phyloP scores from a whole-genome alignment of 2,888 invertebrate genomes.

The Rotaria macrura region DNA sequence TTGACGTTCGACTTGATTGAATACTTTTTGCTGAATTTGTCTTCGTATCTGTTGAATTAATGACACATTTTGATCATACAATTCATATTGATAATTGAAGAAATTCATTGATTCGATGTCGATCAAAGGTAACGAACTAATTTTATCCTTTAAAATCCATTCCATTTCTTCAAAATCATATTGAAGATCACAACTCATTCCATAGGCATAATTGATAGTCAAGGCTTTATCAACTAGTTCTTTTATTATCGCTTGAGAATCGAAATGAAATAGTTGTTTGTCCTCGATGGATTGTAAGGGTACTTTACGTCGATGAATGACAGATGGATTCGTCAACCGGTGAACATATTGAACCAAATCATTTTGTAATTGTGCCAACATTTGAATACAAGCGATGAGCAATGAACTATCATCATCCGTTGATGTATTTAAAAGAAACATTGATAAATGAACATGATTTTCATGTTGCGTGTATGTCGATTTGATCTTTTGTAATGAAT shows the following conservation, averaged over 20 bases:
- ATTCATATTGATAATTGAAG: slow-evolving; percentile 18
- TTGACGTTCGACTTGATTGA: not conserved
- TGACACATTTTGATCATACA: not conserved
- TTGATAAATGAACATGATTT: not conserved
- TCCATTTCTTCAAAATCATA: slow-evolving; percentile 19
- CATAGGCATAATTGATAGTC: not conserved
- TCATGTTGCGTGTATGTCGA: not conserved
- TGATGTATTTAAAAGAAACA: not conserved
- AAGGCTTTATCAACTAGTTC: not conserved
- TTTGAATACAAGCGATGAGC: not conserved
- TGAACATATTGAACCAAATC: not conserved
- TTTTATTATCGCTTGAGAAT: not conserved
- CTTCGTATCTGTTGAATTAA: not conserved
- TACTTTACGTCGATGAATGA: not conserved
- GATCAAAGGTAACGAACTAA: not conserved
- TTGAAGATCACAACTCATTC: not conserved
- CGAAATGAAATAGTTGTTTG: not conserved
- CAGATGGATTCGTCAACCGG: not conserved
- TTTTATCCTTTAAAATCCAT: not conserved
- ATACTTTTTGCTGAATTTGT: not conserved
- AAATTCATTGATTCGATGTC: not conserved
- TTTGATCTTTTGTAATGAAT: too few species aligned
- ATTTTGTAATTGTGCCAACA: not conserved
- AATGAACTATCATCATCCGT: not conserved
- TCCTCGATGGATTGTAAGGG: not conserved